Conservation (phyloP, 2,797 vertebrate genomes). For the Schizothorax lantsangensis region DNA sequence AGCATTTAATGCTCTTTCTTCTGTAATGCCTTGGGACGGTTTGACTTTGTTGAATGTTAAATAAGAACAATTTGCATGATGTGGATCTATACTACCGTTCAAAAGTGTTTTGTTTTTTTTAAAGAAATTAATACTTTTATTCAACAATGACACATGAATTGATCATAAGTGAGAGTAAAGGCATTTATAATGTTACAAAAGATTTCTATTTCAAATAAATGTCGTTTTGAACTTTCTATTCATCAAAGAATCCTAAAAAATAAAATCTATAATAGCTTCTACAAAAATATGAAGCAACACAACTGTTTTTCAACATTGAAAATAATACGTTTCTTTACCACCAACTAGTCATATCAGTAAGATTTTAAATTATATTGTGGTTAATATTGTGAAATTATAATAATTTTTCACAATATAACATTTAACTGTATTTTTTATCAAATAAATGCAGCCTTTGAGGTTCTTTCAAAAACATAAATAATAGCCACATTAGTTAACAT, state of each 20-base stretch:
- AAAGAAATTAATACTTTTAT: background rate
- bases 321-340: background rate
- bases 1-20: constrained; percentile 66
- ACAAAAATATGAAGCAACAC: background rate
- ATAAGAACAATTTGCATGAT: constrained; percentile 61
- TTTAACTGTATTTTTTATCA: background rate
- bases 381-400: background rate
- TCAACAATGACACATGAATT: background rate
- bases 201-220: background rate
- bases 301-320: background rate
- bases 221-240: background rate
- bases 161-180: background rate
- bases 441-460: background rate
- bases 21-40: constrained; percentile 58
- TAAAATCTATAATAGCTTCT: background rate
- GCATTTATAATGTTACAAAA: background rate
- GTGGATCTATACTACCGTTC: background rate
- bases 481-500: background rate
- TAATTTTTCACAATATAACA: background rate
- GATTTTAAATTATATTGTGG: background rate
- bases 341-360: background rate
- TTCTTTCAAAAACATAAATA: background rate
- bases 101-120: background rate
- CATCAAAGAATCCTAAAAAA: background rate
- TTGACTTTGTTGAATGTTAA: constrained; percentile 67